phyloP scores from a whole-genome alignment of 2,888 invertebrate species.

The Phragmatobia fuliginosa region DNA sequence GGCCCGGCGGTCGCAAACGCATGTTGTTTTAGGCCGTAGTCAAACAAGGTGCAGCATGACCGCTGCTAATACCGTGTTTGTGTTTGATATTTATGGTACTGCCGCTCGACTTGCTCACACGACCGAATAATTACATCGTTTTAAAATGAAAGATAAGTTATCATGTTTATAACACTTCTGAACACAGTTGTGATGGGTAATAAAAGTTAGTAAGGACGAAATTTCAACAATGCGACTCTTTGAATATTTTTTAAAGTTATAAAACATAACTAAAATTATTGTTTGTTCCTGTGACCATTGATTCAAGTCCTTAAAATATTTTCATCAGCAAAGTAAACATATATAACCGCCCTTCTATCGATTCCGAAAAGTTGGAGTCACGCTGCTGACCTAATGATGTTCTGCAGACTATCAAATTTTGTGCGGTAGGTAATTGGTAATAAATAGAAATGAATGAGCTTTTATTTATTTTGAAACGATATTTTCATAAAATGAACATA shows the following conservation, averaged over 20 bases:
- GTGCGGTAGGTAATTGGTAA: background rate
- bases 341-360: background rate
- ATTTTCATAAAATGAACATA: no score
- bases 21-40: conserved; percentile 84
- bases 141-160: conserved; percentile 72
- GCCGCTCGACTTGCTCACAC: conserved; percentile 71
- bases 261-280: background rate
- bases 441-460: no score
- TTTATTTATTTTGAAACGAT: no score
- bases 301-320: background rate
- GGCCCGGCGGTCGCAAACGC: conserved; percentile 79
- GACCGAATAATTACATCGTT: conserved; percentile 84
- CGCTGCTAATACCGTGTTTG: conserved; percentile 83
- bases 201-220: background rate
- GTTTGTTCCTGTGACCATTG: background rate
- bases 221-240: background rate
- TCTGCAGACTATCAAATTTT: background rate
- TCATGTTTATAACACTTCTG: conserved; percentile 49
- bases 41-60: conserved; percentile 84
- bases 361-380: no score
- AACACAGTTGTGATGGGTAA: conserved; percentile 24
- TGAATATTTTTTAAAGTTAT: background rate
- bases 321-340: background rate
- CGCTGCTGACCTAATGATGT: background rate
- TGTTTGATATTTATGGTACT: conserved; percentile 82